These are phyloP conservation scores for Neolamprologus sp. DNA, from an alignment of 2,113 vertebrate species.

Conservation along the genomic window DNA sequence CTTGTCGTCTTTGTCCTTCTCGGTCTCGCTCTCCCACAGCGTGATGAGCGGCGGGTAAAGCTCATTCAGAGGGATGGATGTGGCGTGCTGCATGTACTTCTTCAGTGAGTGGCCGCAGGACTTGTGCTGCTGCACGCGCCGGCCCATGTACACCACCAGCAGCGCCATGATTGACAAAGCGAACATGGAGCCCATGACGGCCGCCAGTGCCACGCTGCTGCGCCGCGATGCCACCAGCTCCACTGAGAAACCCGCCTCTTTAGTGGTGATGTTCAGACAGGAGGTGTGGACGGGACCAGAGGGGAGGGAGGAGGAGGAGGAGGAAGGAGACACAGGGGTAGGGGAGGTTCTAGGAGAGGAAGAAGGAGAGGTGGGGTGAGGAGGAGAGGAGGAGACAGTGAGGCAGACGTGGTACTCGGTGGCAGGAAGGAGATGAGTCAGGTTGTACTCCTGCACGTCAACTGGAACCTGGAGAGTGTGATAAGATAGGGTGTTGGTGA, in stretches of 20 bases:
- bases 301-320: not conserved
- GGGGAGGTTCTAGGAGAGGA: constrained; percentile 49
- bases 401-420: constrained; percentile 76
- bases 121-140: constrained; percentile 67
- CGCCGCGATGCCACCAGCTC: constrained; percentile 63
- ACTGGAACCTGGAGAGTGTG: constrained; percentile 60
- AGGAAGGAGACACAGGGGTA: not conserved
- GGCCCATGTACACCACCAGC: constrained; percentile 71
- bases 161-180: constrained; percentile 74
- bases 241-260: constrained; percentile 68
- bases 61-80: constrained; percentile 74
- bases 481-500: not conserved
- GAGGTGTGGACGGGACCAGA: constrained; percentile 52
- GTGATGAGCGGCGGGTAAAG: constrained; percentile 80
- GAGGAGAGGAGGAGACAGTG: constrained; percentile 55
- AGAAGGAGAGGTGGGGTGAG: not conserved
- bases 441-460: constrained; percentile 77
- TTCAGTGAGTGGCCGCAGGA: constrained; percentile 76
- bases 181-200: constrained; percentile 75
- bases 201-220: constrained; percentile 70
- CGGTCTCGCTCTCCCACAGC: constrained; percentile 76
- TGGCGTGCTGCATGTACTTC: constrained; percentile 77
- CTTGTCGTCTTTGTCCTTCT: constrained; percentile 77
- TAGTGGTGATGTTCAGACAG: constrained; percentile 77
- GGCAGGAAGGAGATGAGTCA: constrained; percentile 77